Evolutionary conservation across 64 coral and sea anemone genomes (phyloP), one percentile per base, ranked within the genome.

Genomic region (Trachythela sp.): DNA sequence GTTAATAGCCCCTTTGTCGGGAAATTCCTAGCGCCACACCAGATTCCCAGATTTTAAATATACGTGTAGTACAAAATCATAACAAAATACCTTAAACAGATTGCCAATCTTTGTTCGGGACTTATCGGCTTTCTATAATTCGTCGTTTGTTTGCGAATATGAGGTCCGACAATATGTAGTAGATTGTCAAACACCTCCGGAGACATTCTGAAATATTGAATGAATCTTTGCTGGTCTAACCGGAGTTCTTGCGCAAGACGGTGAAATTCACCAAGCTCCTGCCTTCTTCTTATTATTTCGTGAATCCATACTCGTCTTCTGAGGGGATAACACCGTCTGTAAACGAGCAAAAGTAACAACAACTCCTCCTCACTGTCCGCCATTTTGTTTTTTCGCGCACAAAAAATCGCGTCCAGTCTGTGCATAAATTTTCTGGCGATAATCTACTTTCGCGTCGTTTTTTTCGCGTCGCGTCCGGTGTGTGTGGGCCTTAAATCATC

Each of bases 151-250:
- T 50, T 50, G 31, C 41, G 42, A 43, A 86, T 86, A 40, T 8
- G n/a, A 29, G 85, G 85, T 86, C 85, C 85, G 18, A 86, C 85
- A 35, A 86, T 45, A 54, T 52, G 85, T 35, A 86, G 48, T 22
- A 86, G 85, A 52, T 54, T 86, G 85, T 86, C 85, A 86, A 86
- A 86, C 27, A 33, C 50, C 24, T 86, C 48, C n/a, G 50, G 42
- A 86, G 20, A 50, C 85, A 86, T 86, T 86, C 85, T 48, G 85
- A 50, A 86, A 41, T 86, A 86, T 22, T 52, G 41, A 43, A 86
- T 26, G 41, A 86, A 86, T 86, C 50, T 86, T 48, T 30, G 85
- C 14, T 45, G 40, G 34, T 86, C 42, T 10, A 45, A 52, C 50
- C 85, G 39, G 43, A 86, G 85, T 45, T 86, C 85, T 33, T 52